Base-by-base conservation (phyloP, 2,113 vertebrate genomes). In the Lucifuga dentata region DNA sequence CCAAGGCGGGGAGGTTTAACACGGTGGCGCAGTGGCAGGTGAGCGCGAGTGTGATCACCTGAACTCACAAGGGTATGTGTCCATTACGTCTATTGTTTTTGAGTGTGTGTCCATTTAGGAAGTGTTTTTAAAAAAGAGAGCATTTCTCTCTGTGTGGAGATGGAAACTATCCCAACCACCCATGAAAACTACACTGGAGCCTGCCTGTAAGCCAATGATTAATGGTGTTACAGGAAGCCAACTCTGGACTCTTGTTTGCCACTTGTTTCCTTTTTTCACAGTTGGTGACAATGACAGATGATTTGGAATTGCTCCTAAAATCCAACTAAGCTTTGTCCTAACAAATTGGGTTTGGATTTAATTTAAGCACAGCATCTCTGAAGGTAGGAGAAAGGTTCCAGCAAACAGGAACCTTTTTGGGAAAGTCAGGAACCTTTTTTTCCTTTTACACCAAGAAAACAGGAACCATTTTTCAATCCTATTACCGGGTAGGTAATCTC, bases 1-100 rank as follows among this genome's bases (percentile, higher is more conserved):
- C 39, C 12, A 26, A 19, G 41, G 57, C 40, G 65, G 60, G 32
- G 69, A 60, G 68, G 45, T 35, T 68, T 26, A 62, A 68, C 13
- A 5, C 10, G 5, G 38, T 15, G 35, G 32, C 32, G 3, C 23
- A 0, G 59, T 6, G 49, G 64, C 68, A 8, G 66, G 78, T 71
- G 58, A 19, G 46, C 60, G 56, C 57, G 62, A 68, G 46, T 29
- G 24, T 38, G 11, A 33, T 11, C 16, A 21, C 23, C 12, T 16
- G 45, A 19, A 20, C 36, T 32, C 43, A n/a, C 13, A n/a, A 35
- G 36, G 21, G 21, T 19, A 0, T 8, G 9, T 29, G 16, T 12
- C 44, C 36, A n/a, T 23, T 8, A 12, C 21, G 52, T 19, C 32
- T 24, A 19, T 43, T 16, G 24, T 8, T 69, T 61, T 48, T 35